Percentiles rank a stretch among this genome's conserved stretches.
Evolutionary conservation across 2,797 vertebrate species (phyloP).

Genomic region (Acipenser ruthenus): DNA sequence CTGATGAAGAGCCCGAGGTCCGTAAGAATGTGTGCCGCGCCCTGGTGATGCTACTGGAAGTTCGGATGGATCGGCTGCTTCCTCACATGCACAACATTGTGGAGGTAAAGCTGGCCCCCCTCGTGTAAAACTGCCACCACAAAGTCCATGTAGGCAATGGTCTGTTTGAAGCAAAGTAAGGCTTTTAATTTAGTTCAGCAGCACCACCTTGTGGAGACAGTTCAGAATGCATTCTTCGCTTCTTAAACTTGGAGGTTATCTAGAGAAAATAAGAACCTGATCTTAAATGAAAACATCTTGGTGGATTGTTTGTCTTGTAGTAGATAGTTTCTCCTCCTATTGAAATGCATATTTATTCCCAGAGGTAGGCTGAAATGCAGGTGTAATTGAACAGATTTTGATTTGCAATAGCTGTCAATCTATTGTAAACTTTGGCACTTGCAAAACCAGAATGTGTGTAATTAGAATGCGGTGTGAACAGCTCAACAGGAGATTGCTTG

Average conservation of each 20-base stretch:
- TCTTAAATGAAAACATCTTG: too few relatives aligned
- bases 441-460: background rate
- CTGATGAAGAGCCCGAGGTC: slow-evolving; percentile 75
- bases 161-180: too few relatives aligned
- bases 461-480: background rate
- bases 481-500: background rate
- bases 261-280: background rate
- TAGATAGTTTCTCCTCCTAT: too few relatives aligned
- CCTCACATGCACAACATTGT: slow-evolving; percentile 83
- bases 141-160: too few relatives aligned
- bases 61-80: slow-evolving; percentile 77
- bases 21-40: slow-evolving; percentile 78
- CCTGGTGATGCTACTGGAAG: slow-evolving; percentile 77
- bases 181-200: background rate
- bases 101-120: slow-evolving; percentile 49
- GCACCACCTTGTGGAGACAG: slow-evolving; percentile 9
- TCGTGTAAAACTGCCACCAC: background rate
- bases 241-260: background rate
- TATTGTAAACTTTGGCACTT: background rate
- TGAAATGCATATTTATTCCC: too few relatives aligned
- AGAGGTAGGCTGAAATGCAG: background rate
- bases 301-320: too few relatives aligned
- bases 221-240: background rate
- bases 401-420: background rate
- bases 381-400: background rate